Evolutionary conservation across 2,113 vertebrate species (phyloP), one percentile per base, ranked within the genome.

Genomic region (Epinephelus lanceolatus): DNA sequence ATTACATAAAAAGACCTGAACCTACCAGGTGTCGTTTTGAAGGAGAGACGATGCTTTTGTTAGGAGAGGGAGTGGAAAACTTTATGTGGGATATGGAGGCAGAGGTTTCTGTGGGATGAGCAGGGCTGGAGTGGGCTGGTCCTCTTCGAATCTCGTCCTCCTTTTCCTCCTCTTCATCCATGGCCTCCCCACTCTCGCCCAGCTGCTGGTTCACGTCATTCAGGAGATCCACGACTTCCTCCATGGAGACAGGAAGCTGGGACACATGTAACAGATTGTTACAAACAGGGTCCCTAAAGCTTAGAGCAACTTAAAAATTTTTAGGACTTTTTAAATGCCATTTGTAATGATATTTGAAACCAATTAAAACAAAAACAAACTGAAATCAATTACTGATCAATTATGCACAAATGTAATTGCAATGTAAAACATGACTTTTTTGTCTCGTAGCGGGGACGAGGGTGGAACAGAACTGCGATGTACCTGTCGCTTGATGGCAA

Each of bases 181-280:
- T 94, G 25, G 51, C 93, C 68, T 97, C 97, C 53, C 71, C 95
- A 49, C 84, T 95, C 51, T 97, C 97, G 0, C 95, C 96, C 19
- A 99, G 97, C 67, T 98, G 96, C 85, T 98, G 96, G 88, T 96
- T 97, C 75, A 99, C 96, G 52, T 97, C 94, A 56, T 96, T 97
- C 47, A 99, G 93, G 91, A 97, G 95, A 81, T 99, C 97, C 80
- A 96, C 94, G 61, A 99, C 95, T 65, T 97, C 96, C 86, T 98
- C 98, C 91, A 99, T 84, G 13, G 97, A 95, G 62, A 98, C 97
- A 1, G 98, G 97, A 71, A 99, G 91, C 98, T 99, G 55, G 5
- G 82, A 63, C 78, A 91, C 53, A 88, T 49, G 23, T 0, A 49
- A 14, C 2, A 6, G 72, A 57, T 51, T 3, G 6, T 67, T 73